Evolutionary conservation across 1,140 invertebrate species (phyloP).

Genomic region (Listronotus oregonensis): DNA sequence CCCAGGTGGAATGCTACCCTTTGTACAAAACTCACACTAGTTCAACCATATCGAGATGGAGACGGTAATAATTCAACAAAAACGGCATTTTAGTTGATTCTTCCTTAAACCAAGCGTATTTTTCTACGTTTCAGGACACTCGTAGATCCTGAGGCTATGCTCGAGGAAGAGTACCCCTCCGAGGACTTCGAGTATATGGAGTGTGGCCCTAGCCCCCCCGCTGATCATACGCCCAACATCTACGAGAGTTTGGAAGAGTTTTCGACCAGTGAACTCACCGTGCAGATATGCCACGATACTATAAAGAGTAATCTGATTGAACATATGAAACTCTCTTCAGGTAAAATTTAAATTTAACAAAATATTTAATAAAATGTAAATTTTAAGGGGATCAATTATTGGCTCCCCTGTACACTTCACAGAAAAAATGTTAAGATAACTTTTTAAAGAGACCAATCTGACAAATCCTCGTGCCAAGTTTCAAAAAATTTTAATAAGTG

Average conservation of each 20-base stretch:
- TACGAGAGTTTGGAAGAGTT: constrained; percentile 74
- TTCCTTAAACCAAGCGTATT: no score
- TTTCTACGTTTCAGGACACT: constrained; percentile 45
- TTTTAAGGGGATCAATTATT: no score
- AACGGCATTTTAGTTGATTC: no score
- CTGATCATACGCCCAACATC: constrained; percentile 74
- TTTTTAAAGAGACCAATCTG: no score
- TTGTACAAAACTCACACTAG: constrained; percentile 49
- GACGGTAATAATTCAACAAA: constrained; percentile 21
- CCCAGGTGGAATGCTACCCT: constrained; percentile 52
- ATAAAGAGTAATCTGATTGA: constrained; percentile 72
- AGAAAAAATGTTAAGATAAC: no score
- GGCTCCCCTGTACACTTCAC: no score
- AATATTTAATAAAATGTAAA: no score
- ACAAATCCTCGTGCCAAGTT: no score
- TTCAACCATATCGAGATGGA: constrained; percentile 43
- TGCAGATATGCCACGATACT: constrained; percentile 75
- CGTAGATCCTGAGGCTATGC: constrained; percentile 63
- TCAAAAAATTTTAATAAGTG: no score
- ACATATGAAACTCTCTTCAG: constrained; percentile 69
- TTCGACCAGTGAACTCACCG: constrained; percentile 65
- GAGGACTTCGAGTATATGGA: constrained; percentile 69
- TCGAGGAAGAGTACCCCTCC: constrained; percentile 67
- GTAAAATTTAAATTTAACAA: not conserved
- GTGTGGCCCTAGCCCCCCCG: constrained; percentile 72